Evolutionary conservation across 2,888 invertebrate genomes (phyloP).

Genomic region (Drosophila helvetica): DNA sequence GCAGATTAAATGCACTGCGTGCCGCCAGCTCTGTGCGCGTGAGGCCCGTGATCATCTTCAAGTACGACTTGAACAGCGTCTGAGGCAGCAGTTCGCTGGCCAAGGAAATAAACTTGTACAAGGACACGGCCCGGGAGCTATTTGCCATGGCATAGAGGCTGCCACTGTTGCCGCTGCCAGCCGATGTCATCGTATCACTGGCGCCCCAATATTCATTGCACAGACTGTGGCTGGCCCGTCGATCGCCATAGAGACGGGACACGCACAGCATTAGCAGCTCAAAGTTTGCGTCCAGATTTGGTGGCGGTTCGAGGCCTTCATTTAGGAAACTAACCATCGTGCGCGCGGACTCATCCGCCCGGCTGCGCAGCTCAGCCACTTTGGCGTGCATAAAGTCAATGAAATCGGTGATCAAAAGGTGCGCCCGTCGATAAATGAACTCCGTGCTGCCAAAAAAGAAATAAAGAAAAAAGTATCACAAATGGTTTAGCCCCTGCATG

Average conservation of each 20-base stretch:
- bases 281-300: slow-evolving; percentile 90
- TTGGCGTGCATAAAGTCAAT: slow-evolving; percentile 96
- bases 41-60: slow-evolving; percentile 93
- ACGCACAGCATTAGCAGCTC: slow-evolving; percentile 92
- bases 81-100: slow-evolving; percentile 94
- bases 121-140: slow-evolving; percentile 89
- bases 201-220: slow-evolving; percentile 92
- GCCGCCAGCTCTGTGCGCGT: slow-evolving; percentile 91
- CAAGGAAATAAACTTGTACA: slow-evolving; percentile 95
- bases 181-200: slow-evolving; percentile 51
- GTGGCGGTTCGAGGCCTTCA: slow-evolving; percentile 91
- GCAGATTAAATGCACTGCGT: slow-evolving; percentile 89
- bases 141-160: slow-evolving; percentile 55
- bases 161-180: neutral
- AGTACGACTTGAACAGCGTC: slow-evolving; percentile 92
- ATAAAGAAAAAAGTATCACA: neutral
- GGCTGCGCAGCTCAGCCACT: slow-evolving; percentile 90
- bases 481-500: neutral
- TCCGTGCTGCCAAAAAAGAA: slow-evolving; percentile 85
- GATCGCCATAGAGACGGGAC: slow-evolving; percentile 90
- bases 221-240: slow-evolving; percentile 88
- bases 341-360: slow-evolving; percentile 95
- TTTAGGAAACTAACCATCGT: slow-evolving; percentile 89
- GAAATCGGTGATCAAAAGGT: slow-evolving; percentile 94
- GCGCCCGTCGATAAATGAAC: slow-evolving; percentile 92